Conservation (phyloP, 1,140 invertebrate genomes). For the Phymastichus coffea region DNA sequence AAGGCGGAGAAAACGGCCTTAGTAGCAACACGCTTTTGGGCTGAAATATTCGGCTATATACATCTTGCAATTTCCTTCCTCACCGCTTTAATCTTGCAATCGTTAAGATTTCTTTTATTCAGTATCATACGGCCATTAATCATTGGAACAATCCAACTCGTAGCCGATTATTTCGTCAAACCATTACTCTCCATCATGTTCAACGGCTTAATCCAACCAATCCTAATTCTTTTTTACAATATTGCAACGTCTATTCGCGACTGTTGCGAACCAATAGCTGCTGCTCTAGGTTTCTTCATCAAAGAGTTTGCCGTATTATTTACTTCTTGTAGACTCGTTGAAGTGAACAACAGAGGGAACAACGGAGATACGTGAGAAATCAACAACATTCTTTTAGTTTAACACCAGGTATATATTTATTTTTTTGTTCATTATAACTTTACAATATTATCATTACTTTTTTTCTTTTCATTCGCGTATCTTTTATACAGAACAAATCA, state of each 20-base stretch:
- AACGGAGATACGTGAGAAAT: neutral
- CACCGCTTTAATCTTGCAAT: constrained; percentile 64
- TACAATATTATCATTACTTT: constrained; percentile 52
- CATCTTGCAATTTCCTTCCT: constrained; percentile 63
- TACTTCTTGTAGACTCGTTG: constrained; percentile 55
- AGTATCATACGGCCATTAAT: constrained; percentile 61
- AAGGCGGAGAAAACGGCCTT: constrained; percentile 61
- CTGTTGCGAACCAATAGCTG: constrained; percentile 63
- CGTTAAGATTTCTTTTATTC: constrained; percentile 59
- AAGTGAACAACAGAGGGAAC: constrained; percentile 41
- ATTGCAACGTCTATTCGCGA: constrained; percentile 62
- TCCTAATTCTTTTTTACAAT: constrained; percentile 65
- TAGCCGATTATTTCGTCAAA: constrained; percentile 68
- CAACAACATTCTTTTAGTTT: constrained; percentile 24
- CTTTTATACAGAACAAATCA: constrained; percentile 51
- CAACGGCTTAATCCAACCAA: constrained; percentile 65
- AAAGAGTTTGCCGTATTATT: constrained; percentile 54
- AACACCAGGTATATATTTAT: constrained; percentile 55
- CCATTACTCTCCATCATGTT: constrained; percentile 65
- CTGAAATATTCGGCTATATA: constrained; percentile 64
- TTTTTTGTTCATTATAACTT: constrained; percentile 52
- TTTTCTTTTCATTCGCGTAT: constrained; percentile 37
- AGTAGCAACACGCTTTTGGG: constrained; percentile 65
- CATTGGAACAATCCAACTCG: constrained; percentile 62
- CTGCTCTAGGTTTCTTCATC: constrained; percentile 56